Evolutionary conservation across 2,888 invertebrate genomes (phyloP).

Genomic region (Mythimna loreyi): DNA sequence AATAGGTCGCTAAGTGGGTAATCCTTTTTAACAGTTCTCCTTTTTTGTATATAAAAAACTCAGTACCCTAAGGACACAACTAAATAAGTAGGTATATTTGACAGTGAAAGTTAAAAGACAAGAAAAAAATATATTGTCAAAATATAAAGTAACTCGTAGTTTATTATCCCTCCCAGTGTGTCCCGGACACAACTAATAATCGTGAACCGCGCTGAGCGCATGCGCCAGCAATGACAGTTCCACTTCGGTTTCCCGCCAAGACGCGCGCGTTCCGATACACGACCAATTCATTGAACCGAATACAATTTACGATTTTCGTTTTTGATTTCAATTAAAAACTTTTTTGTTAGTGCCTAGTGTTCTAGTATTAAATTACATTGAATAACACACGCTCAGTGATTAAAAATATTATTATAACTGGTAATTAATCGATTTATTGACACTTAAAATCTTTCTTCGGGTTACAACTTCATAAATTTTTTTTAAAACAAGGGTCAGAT

Average conservation of each 20-base stretch:
- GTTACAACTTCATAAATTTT: too few species aligned
- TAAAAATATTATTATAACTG: background rate
- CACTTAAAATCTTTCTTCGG: too few species aligned
- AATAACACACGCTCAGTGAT: background rate
- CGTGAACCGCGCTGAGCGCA: slow-evolving; percentile 67
- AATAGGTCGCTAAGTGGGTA: too few species aligned
- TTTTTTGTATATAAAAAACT: too few species aligned
- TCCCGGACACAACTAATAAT: slow-evolving; percentile 68
- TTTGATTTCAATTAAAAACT: slow-evolving; percentile 8
- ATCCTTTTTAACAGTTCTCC: too few species aligned
- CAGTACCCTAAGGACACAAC: too few species aligned
- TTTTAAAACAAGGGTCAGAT: background rate
- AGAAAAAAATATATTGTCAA: background rate
- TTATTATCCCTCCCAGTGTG: slow-evolving; percentile 67
- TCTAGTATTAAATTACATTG: background rate
- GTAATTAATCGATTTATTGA: background rate
- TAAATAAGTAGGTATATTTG: too few species aligned
- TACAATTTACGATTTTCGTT: slow-evolving; percentile 19
- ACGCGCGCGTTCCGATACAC: slow-evolving; percentile 68
- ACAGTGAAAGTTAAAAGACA: too few species aligned
- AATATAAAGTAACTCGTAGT: background rate
- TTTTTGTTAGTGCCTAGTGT: slow-evolving; percentile 41
- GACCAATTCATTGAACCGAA: slow-evolving; percentile 49
- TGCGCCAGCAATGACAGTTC: slow-evolving; percentile 78
- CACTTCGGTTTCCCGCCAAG: slow-evolving; percentile 73